A percentile compares a stretch with the other conserved stretches of the same genome.
Evolutionary conservation across 1,140 invertebrate species (phyloP).

Genomic region (Formica selysi): DNA sequence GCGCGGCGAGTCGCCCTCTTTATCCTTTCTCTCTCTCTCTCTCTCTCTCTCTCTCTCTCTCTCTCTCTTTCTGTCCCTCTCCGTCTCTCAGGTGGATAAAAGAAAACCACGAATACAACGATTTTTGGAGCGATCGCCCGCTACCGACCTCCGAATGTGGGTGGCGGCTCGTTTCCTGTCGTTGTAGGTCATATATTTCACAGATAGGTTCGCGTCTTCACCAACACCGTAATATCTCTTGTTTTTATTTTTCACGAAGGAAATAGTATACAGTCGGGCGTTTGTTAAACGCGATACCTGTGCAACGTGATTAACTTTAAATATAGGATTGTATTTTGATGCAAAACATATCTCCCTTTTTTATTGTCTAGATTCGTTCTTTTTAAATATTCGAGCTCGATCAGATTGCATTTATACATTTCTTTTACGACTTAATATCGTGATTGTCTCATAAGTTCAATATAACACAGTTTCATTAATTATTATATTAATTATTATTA

Average conservation of each 20-base stretch:
- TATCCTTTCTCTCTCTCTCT: neutral
- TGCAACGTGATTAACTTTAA: neutral
- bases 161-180: conserved; percentile 56
- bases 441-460: neutral
- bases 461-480: neutral
- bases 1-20: neutral
- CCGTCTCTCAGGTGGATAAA: conserved; percentile 16
- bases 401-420: neutral
- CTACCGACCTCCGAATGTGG: conserved; percentile 65
- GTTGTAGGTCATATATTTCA: conserved; percentile 44
- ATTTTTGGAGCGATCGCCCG: conserved; percentile 52
- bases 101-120: conserved; percentile 24
- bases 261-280: neutral
- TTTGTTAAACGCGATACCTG: conserved; percentile 3
- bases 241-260: conserved; percentile 5
- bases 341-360: neutral
- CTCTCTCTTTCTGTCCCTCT: neutral
- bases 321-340: neutral
- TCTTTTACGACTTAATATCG: neutral
- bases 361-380: neutral
- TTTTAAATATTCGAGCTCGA: neutral
- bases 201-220: no score
- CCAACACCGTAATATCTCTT: conserved; percentile 3
- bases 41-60: neutral
- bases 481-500: neutral